Conservation (phyloP, 2,797 vertebrate genomes). For the Sebastes goodei region DNA sequence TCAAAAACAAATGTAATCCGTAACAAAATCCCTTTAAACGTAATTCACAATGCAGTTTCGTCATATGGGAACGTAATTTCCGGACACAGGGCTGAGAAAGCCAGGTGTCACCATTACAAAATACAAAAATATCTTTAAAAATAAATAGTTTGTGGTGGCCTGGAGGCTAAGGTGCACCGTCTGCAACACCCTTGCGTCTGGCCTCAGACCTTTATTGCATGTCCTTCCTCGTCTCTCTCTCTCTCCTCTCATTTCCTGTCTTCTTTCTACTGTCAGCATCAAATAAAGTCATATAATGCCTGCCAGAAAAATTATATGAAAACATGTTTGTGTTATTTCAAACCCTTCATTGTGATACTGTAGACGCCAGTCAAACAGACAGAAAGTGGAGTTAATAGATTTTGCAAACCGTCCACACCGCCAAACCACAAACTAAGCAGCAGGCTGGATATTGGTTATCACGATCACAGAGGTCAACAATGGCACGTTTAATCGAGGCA, state of each 20-base stretch:
- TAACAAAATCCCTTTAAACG: too few species aligned
- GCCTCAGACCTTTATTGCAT: neutral
- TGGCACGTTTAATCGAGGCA: neutral
- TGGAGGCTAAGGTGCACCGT: neutral
- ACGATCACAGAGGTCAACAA: neutral
- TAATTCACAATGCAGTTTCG: too few species aligned
- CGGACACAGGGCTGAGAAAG: too few species aligned
- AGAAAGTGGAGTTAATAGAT: neutral
- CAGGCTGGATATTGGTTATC: neutral
- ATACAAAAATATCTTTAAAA: neutral
- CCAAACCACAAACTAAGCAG: neutral
- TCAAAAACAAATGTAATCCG: too few species aligned
- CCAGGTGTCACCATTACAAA: neutral
- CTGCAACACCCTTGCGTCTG: neutral
- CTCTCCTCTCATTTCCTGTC: neutral
- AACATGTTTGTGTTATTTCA: neutral
- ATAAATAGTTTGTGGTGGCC: neutral
- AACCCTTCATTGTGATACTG: neutral
- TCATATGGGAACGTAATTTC: too few species aligned
- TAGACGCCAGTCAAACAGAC: neutral
- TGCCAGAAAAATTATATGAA: neutral
- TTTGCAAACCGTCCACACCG: neutral
- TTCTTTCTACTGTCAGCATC: neutral
- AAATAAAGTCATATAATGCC: neutral
- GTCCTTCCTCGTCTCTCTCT: neutral